These are phyloP conservation scores for Epistrophe grossulariae DNA, from an alignment of 2,888 invertebrate genomes.

Conservation along the genomic window DNA sequence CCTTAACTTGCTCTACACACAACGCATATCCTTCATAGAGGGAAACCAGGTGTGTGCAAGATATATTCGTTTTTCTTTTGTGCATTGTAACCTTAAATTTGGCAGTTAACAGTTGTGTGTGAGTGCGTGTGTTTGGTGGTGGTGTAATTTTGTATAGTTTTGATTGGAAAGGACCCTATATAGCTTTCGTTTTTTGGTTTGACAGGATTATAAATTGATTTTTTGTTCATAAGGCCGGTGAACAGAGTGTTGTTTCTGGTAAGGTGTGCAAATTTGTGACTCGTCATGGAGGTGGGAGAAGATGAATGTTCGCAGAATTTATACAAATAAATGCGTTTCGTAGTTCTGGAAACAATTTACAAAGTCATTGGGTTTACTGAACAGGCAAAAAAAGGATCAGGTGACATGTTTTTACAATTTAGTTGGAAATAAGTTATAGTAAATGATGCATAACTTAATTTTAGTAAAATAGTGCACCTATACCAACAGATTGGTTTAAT, in stretches of 20 bases:
- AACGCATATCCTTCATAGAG: not conserved
- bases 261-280: conserved; percentile 33
- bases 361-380: conserved; percentile 37
- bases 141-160: conserved; percentile 62
- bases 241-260: not conserved
- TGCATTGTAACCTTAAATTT: conserved; percentile 47
- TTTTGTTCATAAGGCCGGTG: conserved; percentile 11
- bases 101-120: conserved; percentile 53
- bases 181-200: conserved; percentile 38
- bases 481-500: not conserved
- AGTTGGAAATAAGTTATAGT: conserved; percentile 3
- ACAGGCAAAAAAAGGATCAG: conserved; percentile 25
- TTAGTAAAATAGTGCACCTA: not conserved
- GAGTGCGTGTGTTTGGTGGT: not conserved
- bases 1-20: conserved; percentile 16
- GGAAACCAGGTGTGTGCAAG: conserved; percentile 60
- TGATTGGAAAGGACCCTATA: conserved; percentile 57
- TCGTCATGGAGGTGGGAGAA: not conserved
- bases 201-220: conserved; percentile 72
- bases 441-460: not conserved
- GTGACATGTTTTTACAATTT: conserved; percentile 14
- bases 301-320: not conserved
- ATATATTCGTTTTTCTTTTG: conserved; percentile 50
- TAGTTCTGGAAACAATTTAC: conserved; percentile 7
- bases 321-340: not conserved